Base-by-base conservation (phyloP, 2,797 vertebrate species). In the Pangasius krempfi region DNA sequence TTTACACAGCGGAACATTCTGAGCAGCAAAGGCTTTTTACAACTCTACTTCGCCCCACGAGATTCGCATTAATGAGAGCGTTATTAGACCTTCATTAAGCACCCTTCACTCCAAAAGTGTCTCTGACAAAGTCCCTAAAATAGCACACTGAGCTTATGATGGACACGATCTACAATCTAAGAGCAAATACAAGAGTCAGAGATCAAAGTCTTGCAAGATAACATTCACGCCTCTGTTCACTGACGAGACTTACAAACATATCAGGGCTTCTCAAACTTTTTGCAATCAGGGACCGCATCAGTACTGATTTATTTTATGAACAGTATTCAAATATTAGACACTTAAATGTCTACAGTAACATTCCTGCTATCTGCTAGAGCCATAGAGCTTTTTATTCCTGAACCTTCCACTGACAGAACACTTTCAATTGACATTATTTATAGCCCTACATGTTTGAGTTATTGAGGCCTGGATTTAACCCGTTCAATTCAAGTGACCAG, bases 31-130 rank as follows among this genome's bases (percentile, higher is more conserved):
- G 85, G 68, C 33, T 33, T 85, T 85, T 83, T 75, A 87, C 73
- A 89, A 84, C 68, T 50, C 20, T 16, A 56, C 81, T 70, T 76
- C 86, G 33, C 78, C 50, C 64, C 30, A 88, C 73, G 72, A 75
- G 82, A 85, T 78, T 58, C 22, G 13, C 68, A 72, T 85, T 90
- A 89, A 90, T 60, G 89, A 87, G 89, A 50, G 76, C 70, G 47
- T 78, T 83, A 92, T 91, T 90, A 83, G 88, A 85, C 87, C 52
- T 80, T 75, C 76, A 89, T 90, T 87, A 92, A 78, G 85, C 64
- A 78, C 12, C 13, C 8, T 27, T 33, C 20, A 33, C n/a, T 44
- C 12, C 47, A 88, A 83, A 84, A 90, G 76, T 50, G 44, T 44
- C 76, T 81, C 33, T 62, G 40, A 82, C 44, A 87, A 86, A 76